Percentiles rank a stretch among this genome's conserved stretches.
phyloP scores from a whole-genome alignment of 2,113 vertebrate species.

The Gnathonemus longibarbis region DNA sequence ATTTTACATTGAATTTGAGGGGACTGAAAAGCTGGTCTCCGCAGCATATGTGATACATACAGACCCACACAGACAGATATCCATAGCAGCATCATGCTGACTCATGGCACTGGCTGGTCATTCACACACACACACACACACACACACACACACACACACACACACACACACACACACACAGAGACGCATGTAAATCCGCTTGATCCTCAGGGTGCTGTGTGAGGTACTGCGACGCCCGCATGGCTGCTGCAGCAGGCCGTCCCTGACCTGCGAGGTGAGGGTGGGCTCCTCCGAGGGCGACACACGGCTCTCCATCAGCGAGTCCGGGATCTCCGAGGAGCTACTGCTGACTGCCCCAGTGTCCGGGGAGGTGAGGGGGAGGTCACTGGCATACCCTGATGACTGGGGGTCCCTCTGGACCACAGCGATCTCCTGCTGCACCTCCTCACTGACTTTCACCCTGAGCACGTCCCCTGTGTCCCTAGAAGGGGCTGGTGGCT shows the following conservation, averaged over 20 bases:
- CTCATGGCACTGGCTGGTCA: neutral
- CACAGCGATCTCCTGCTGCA: slow-evolving; percentile 33
- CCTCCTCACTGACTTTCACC: slow-evolving; percentile 40
- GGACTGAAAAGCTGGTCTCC: neutral
- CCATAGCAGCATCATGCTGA: neutral
- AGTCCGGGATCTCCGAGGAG: slow-evolving; percentile 60
- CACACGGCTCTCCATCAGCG: slow-evolving; percentile 53
- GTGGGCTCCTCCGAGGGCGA: slow-evolving; percentile 38
- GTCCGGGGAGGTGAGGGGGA: slow-evolving; percentile 60
- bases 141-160: neutral
- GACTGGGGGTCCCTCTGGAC: slow-evolving; percentile 40
- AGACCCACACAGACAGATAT: neutral
- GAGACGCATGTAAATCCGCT: neutral
- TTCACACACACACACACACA: neutral
- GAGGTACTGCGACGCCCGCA: neutral
- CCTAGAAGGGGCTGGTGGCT: slow-evolving; percentile 31
- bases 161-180: neutral
- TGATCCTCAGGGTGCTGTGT: neutral
- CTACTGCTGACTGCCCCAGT: slow-evolving; percentile 51
- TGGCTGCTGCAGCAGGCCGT: neutral
- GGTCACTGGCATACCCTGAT: slow-evolving; percentile 65
- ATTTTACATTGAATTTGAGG: neutral
- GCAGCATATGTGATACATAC: neutral
- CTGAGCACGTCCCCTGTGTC: slow-evolving; percentile 36
- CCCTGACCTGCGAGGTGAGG: slow-evolving; percentile 54